These are phyloP conservation scores for Cerastoderma edule DNA, from an alignment of 2,888 invertebrate species.

Conservation along the genomic window DNA sequence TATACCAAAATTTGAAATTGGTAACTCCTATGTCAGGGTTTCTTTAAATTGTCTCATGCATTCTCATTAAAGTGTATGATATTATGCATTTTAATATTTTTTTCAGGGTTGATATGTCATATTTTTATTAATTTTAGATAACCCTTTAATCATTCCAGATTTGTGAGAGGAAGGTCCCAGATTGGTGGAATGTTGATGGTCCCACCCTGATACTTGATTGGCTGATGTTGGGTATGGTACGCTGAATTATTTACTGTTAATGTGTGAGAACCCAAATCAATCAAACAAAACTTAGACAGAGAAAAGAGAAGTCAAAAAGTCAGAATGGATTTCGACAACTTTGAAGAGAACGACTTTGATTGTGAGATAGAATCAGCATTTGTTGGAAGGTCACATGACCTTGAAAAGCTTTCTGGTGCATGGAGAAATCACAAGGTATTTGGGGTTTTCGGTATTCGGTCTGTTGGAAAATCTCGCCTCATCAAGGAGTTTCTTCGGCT, in stretches of 20 bases:
- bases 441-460: constrained; percentile 61
- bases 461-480: constrained; percentile 62
- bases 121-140: too few species aligned
- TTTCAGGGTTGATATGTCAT: too few species aligned
- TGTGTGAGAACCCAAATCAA: not conserved
- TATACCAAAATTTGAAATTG: too few species aligned
- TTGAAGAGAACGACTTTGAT: constrained; percentile 7
- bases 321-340: constrained; percentile 7
- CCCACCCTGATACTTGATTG: not conserved
- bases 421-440: constrained; percentile 52
- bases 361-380: constrained; percentile 45
- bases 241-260: too few species aligned
- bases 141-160: not conserved
- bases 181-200: not conserved
- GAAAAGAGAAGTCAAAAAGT: not conserved
- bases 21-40: too few species aligned
- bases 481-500: constrained; percentile 45
- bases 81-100: too few species aligned
- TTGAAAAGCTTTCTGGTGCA: constrained; percentile 35
- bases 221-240: too few species aligned
- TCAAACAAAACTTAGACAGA: not conserved
- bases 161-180: not conserved
- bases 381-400: constrained; percentile 47
- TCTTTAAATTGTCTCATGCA: too few species aligned
- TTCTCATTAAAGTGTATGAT: too few species aligned